Percentiles rank a stretch among this genome's conserved stretches.
phyloP scores from a whole-genome alignment of 35 echinoderm and acorn worm genomes.

The Amphiura filiformis region DNA sequence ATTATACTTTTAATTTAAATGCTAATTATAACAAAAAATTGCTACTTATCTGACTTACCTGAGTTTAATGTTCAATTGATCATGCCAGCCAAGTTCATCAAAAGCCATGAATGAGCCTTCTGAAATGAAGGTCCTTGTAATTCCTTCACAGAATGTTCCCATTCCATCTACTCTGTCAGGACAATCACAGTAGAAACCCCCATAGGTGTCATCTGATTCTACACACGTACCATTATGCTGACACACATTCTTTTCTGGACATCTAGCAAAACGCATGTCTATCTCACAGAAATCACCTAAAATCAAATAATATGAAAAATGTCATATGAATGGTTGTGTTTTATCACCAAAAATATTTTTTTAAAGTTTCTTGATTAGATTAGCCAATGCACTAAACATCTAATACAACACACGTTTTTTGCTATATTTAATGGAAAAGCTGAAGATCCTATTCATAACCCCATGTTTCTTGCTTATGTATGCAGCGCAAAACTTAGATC shows the following conservation, averaged over 20 bases:
- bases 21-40: no score
- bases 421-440: no score
- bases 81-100: slow-evolving; percentile 64
- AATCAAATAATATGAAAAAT: not conserved
- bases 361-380: no score
- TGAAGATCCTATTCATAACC: no score
- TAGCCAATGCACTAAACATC: no score
- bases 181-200: slow-evolving; percentile 84
- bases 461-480: no score
- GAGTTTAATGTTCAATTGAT: slow-evolving; percentile 76
- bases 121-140: slow-evolving; percentile 65
- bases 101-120: slow-evolving; percentile 78
- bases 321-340: no score
- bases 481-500: no score
- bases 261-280: slow-evolving; percentile 50
- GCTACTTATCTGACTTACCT: no score
- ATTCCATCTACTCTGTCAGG: slow-evolving; percentile 26
- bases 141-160: slow-evolving; percentile 73
- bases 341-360: no score
- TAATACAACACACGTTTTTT: no score
- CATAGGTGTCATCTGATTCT: slow-evolving; percentile 39
- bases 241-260: slow-evolving; percentile 65
- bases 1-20: no score
- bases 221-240: slow-evolving; percentile 70
- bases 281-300: slow-evolving; percentile 86